phyloP scores from a whole-genome alignment of 2,797 vertebrate genomes.

The Euthynnus affinis region DNA sequence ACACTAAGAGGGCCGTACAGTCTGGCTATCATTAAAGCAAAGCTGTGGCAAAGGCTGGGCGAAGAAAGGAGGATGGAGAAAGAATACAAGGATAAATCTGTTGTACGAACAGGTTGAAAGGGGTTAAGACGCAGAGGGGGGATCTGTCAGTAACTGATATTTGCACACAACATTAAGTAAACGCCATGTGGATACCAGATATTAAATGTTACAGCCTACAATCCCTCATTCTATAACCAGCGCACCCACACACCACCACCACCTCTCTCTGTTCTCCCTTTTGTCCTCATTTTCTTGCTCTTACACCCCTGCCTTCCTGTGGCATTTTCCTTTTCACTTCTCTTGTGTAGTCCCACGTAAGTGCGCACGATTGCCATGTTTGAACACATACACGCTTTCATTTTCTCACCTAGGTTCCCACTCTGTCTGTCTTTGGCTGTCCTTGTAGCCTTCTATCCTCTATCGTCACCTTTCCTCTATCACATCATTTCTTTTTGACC shows the following conservation, averaged over 20 bases:
- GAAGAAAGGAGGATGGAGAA: conserved; percentile 8
- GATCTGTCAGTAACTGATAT: conserved; percentile 59
- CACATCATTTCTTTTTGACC: conserved; percentile 43
- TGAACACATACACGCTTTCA: conserved; percentile 27
- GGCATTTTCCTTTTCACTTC: conserved; percentile 54
- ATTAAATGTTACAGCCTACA: conserved; percentile 60
- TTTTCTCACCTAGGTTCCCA: conserved; percentile 17
- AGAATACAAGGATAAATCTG: conserved; percentile 18
- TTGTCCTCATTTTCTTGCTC: conserved; percentile 49
- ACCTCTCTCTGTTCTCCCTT: conserved; percentile 31
- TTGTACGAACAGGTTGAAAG: conserved; percentile 60
- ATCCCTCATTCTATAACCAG: conserved; percentile 33
- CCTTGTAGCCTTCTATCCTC: conserved; percentile 21
- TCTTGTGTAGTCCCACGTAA: conserved; percentile 44
- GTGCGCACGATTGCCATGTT: conserved; percentile 13
- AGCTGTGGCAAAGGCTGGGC: conserved; percentile 11
- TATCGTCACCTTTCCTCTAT: conserved; percentile 31
- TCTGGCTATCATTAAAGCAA: conserved; percentile 32
- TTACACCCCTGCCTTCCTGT: conserved; percentile 46
- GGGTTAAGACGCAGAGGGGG: conserved; percentile 56
- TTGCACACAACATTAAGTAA: conserved; percentile 66
- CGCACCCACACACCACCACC: conserved; percentile 55
- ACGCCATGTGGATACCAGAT: conserved; percentile 42
- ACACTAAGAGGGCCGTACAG: conserved; percentile 41
- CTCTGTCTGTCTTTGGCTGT: conserved; percentile 3